phyloP scores from a whole-genome alignment of 2,113 vertebrate genomes.

The Cavia aperea region DNA sequence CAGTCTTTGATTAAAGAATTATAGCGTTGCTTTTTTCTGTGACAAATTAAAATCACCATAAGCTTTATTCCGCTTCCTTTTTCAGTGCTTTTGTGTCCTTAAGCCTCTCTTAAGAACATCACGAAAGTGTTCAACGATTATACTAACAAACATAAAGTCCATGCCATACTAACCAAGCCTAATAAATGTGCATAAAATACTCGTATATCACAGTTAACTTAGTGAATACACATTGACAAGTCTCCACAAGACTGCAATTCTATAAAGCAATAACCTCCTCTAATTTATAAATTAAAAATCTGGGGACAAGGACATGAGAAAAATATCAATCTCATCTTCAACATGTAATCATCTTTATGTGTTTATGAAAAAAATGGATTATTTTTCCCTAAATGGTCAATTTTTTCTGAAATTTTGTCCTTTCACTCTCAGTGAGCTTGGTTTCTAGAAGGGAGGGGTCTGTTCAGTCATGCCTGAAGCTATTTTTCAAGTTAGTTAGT shows the following conservation, averaged over 20 bases:
- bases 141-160: conserved; percentile 38
- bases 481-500: conserved; percentile 65
- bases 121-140: conserved; percentile 38
- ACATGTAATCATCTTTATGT: background rate
- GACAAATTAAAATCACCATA: conserved; percentile 54
- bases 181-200: conserved; percentile 29
- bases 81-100: conserved; percentile 3
- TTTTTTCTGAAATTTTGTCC: conserved; percentile 49
- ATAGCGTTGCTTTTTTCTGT: conserved; percentile 53
- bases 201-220: background rate
- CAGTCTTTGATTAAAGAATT: conserved; percentile 65
- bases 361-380: conserved; percentile 27
- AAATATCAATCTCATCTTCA: background rate
- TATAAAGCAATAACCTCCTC: background rate
- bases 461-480: conserved; percentile 23
- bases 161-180: background rate
- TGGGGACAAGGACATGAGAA: background rate
- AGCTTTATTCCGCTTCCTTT: conserved; percentile 45
- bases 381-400: conserved; percentile 40
- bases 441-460: conserved; percentile 35
- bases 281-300: conserved; percentile 46
- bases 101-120: conserved; percentile 29
- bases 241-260: background rate
- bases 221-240: background rate
- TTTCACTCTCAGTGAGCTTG: background rate